These are phyloP conservation scores for Schmidtea mediterranea DNA, from an alignment of 1,140 invertebrate species.

Conservation along the genomic window DNA sequence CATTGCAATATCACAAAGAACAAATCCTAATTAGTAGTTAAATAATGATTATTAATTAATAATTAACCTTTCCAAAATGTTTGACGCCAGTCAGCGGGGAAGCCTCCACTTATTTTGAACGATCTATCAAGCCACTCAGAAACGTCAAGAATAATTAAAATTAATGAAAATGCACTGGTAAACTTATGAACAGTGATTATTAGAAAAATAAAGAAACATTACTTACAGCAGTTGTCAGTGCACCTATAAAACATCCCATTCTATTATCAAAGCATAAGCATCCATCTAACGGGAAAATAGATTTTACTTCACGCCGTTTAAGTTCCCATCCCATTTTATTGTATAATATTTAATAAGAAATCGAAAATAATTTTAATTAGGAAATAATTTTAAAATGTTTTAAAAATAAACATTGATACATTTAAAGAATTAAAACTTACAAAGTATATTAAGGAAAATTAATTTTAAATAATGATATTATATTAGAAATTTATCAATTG, in stretches of 20 bases:
- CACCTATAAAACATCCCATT: background rate
- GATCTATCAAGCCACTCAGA: background rate
- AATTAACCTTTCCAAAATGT: slow-evolving; percentile 1
- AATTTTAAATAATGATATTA: too few relatives aligned
- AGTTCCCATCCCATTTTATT: background rate
- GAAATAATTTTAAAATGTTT: too few relatives aligned
- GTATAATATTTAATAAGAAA: background rate
- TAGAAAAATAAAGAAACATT: background rate
- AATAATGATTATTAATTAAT: too few relatives aligned
- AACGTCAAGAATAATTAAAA: background rate
- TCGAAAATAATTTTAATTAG: too few relatives aligned
- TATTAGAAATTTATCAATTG: too few relatives aligned
- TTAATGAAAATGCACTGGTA: background rate
- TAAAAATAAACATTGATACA: too few relatives aligned
- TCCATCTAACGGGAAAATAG: background rate
- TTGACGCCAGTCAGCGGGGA: background rate
- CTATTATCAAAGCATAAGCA: slow-evolving; percentile 4
- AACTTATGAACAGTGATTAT: background rate
- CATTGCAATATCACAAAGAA: slow-evolving; percentile 2
- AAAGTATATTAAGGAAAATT: too few relatives aligned
- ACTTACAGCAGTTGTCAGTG: background rate
- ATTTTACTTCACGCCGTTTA: background rate
- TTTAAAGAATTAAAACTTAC: too few relatives aligned
- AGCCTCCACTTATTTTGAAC: slow-evolving; percentile 1
- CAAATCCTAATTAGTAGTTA: background rate